Evolutionary conservation across 1,140 invertebrate species (phyloP).

Genomic region (Cylas formicarius): DNA sequence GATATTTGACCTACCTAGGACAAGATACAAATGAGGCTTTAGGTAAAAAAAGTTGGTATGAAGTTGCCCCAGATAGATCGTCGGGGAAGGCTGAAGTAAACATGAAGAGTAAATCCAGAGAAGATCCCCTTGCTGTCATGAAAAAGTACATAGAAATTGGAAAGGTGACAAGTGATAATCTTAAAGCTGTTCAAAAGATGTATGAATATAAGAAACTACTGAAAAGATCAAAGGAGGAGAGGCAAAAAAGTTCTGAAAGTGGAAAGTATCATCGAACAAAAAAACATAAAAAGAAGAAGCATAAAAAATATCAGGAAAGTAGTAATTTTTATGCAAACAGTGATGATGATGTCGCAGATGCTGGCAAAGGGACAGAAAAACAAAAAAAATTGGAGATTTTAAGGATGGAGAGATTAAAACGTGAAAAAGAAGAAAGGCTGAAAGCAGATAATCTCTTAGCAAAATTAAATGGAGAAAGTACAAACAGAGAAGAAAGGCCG

Average conservation of each 20-base stretch:
- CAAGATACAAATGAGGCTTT: conserved; percentile 85
- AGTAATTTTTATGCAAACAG: conserved; percentile 22
- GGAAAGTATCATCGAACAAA: conserved; percentile 17
- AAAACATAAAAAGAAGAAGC: conserved; percentile 29
- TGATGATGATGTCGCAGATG: conserved; percentile 28
- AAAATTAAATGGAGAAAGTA: conserved; percentile 44
- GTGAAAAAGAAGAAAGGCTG: conserved; percentile 70
- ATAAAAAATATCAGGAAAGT: conserved; percentile 25
- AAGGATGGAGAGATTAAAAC: conserved; percentile 66
- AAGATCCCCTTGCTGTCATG: conserved; percentile 71
- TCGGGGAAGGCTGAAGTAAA: conserved; percentile 50
- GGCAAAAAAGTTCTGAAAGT: conserved; percentile 4
- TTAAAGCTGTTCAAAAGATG: not conserved
- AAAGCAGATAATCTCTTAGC: conserved; percentile 64
- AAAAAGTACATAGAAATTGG: conserved; percentile 43
- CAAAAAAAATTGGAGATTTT: conserved; percentile 62
- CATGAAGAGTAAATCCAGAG: conserved; percentile 52
- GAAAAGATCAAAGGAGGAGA: conserved; percentile 6
- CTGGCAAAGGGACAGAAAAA: conserved; percentile 36
- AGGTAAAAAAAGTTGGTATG: conserved; percentile 76
- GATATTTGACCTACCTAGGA: conserved; percentile 90
- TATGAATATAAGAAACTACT: conserved; percentile 22
- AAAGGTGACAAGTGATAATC: not conserved
- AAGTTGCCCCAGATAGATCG: conserved; percentile 54
- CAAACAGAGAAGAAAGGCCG: conserved; percentile 36